Evolutionary conservation across 2,113 vertebrate genomes (phyloP), one percentile per base, ranked within the genome.

Genomic region (Dendrocopos noguchii): DNA sequence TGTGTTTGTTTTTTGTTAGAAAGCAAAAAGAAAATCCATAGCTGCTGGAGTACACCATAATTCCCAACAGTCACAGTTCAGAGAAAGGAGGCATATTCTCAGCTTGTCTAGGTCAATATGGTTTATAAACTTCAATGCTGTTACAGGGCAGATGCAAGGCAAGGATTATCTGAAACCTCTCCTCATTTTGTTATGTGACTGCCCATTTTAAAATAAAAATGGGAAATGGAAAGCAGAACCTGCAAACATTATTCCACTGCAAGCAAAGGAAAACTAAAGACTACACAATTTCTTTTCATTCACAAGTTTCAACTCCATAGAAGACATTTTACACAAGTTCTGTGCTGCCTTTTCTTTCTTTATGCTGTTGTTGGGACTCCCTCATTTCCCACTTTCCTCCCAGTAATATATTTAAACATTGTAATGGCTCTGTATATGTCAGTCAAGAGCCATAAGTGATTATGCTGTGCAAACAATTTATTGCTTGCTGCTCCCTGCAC

Each of bases 191-290:
- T 44, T 70, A 84, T 12, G 16, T 0, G 1, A 68, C 34, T 57
- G 31, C 65, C 52, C 13, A 28, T 66, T 90, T 92, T 70, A 93
- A 90, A 75, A 92, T 70, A 95, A 78, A 94, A 96, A 84, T 34
- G 44, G 91, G 92, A 96, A 96, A 65, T 27, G 86, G 80, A 96
- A 96, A 94, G 90, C 87, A 93, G 88, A 88, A 96, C 77, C 65
- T 80, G 80, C 66, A 78, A 87, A 88, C 16, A 42, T 3, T 0
- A 63, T 77, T 53, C 27, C 46, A 74, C 59, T 12, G 42, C 34
- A 81, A 52, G 56, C 52, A 63, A 42, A 91, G 50, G 64, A 91
- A 91, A 87, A 77, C 42, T 8, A 36, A 63, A 79, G 25, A 46
- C 67, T 52, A 31, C 3, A 2, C 31, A 7, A n/a, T n/a, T 52